These are phyloP conservation scores for Thomomys bottae DNA, from an alignment of 2,113 vertebrate species.

Conservation along the genomic window DNA sequence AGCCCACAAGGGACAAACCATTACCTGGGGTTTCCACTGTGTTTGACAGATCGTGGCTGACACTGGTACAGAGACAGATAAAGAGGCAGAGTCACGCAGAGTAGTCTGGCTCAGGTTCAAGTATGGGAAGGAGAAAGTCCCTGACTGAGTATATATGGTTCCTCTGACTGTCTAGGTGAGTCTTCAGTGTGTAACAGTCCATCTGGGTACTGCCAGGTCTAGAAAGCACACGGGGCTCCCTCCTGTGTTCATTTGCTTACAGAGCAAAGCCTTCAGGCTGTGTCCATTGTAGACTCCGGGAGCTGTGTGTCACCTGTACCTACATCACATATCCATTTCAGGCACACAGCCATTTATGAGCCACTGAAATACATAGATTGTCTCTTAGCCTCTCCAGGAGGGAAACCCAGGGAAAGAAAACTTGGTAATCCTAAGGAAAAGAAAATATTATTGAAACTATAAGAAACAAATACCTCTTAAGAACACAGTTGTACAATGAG, in stretches of 20 bases:
- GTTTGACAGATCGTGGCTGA: neutral
- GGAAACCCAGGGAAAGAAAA: neutral
- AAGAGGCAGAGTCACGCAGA: neutral
- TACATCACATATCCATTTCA: neutral
- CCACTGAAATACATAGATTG: rapidly evolving
- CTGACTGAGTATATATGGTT: rapidly evolving
- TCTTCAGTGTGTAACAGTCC: no score
- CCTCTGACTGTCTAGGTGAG: neutral
- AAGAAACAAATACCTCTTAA: neutral
- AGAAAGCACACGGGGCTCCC: no score
- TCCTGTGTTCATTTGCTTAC: no score
- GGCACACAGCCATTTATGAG: neutral
- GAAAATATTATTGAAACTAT: neutral
- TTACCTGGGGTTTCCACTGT: rapidly evolving
- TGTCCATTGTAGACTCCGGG: neutral
- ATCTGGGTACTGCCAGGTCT: neutral
- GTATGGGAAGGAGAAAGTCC: rapidly evolving
- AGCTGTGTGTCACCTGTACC: no score
- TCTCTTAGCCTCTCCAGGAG: neutral
- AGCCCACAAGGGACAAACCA: no score
- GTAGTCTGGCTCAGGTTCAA: neutral
- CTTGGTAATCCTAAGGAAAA: neutral
- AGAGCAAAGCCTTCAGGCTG: neutral
- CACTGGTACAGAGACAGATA: neutral
- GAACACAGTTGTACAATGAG: neutral